Percentiles rank a stretch among this genome's conserved stretches.
Evolutionary conservation across 2,797 vertebrate genomes (phyloP).

Genomic region (Manis pentadactyla): DNA sequence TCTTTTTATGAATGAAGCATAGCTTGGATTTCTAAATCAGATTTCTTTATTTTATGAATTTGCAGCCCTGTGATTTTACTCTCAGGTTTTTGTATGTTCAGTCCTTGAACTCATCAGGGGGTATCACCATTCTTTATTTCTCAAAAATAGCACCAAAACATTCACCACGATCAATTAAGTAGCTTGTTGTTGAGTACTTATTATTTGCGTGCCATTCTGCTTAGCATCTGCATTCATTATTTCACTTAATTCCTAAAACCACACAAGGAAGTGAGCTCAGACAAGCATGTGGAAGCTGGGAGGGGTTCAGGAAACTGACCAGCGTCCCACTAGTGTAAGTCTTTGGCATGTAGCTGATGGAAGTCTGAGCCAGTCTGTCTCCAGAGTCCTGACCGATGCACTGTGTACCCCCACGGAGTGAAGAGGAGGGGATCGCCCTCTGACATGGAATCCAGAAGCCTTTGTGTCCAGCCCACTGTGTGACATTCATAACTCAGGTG

Average conservation of each 20-base stretch:
- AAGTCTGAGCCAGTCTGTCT: background rate
- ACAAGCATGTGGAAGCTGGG: background rate
- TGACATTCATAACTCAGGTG: background rate
- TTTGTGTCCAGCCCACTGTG: background rate
- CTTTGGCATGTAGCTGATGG: background rate
- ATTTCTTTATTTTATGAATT: constrained; percentile 36
- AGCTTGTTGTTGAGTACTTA: background rate
- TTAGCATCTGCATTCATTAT: background rate
- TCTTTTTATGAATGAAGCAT: background rate
- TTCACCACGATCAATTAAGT: background rate
- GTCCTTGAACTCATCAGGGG: background rate
- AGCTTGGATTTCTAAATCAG: background rate
- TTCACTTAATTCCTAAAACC: constrained; percentile 14
- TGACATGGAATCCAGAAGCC: background rate
- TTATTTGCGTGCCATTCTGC: background rate
- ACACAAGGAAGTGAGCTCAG: background rate
- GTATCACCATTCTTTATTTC: background rate
- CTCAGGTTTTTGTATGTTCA: background rate
- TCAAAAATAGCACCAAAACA: background rate
- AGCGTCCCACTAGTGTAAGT: background rate
- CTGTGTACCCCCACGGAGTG: background rate
- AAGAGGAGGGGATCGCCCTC: background rate
- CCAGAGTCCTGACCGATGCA: background rate
- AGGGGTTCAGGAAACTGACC: background rate
- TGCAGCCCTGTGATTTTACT: background rate